Percentiles rank a stretch among this genome's conserved stretches.
Conservation (phyloP, 2,888 invertebrate species). For the Lypha dubia region DNA sequence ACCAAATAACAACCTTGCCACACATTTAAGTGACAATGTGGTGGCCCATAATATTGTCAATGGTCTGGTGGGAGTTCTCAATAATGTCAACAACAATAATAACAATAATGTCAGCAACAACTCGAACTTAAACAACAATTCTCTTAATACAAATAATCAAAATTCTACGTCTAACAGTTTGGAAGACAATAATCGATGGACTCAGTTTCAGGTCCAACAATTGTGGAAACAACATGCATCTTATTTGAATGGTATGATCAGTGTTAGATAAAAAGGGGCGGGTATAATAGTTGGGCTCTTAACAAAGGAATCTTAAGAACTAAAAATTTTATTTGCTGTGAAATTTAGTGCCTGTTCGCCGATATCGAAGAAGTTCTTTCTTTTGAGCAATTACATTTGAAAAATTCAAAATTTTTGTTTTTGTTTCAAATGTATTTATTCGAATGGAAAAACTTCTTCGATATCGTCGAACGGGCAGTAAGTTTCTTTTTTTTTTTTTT, state of each 20-base stretch:
- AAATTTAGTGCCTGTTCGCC: background rate
- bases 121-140: conserved; percentile 73
- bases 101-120: conserved; percentile 71
- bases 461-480: too few species aligned
- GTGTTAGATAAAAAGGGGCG: background rate
- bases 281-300: background rate
- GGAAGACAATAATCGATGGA: conserved; percentile 81
- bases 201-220: conserved; percentile 84
- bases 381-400: too few species aligned
- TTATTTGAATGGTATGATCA: conserved; percentile 82
- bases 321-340: background rate
- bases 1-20: conserved; percentile 72
- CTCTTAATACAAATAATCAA: conserved; percentile 68
- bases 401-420: too few species aligned
- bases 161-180: conserved; percentile 40
- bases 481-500: too few species aligned
- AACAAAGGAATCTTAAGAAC: background rate
- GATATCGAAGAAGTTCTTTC: too few species aligned
- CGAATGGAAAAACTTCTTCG: too few species aligned
- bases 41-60: conserved; percentile 78
- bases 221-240: conserved; percentile 83
- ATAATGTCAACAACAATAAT: conserved; percentile 72
- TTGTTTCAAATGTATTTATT: too few species aligned
- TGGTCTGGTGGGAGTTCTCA: conserved; percentile 77
- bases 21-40: conserved; percentile 76